phyloP scores from a whole-genome alignment of 2,888 invertebrate genomes.

The Lasioglossum zephyrum region DNA sequence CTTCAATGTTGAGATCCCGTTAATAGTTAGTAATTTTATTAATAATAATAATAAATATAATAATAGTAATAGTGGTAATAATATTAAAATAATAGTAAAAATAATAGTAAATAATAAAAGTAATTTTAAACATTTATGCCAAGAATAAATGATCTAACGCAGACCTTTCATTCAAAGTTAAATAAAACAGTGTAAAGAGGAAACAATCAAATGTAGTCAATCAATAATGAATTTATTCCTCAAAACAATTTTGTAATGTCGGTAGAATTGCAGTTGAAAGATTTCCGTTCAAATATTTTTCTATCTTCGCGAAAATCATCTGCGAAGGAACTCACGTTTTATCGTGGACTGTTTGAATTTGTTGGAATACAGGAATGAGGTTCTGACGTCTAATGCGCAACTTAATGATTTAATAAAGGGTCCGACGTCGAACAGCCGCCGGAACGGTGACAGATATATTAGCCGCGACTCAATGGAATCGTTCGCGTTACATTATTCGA shows the following conservation, averaged over 20 bases:
- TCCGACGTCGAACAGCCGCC: slow-evolving; percentile 72
- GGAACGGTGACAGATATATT: slow-evolving; percentile 82
- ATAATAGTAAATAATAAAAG: too few species aligned
- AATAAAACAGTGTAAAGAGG: too few species aligned
- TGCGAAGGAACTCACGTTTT: background rate
- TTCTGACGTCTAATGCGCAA: slow-evolving; percentile 23
- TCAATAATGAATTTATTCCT: background rate
- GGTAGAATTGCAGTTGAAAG: background rate
- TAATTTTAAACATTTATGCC: too few species aligned
- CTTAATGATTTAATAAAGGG: slow-evolving; percentile 81
- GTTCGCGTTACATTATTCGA: slow-evolving; percentile 82
- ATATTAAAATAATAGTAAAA: too few species aligned
- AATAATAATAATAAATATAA: too few species aligned
- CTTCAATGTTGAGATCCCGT: too few species aligned
- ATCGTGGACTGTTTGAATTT: background rate
- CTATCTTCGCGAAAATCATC: too few species aligned
- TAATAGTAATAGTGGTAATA: too few species aligned
- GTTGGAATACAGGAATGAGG: background rate
- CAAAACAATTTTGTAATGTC: background rate
- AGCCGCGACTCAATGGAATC: slow-evolving; percentile 82
- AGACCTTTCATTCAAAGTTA: too few species aligned
- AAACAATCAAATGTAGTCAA: too few species aligned
- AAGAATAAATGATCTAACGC: too few species aligned
- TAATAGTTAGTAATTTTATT: too few species aligned
- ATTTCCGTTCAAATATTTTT: background rate